Evolutionary conservation across 2,113 vertebrate genomes (phyloP).

Genomic region (Pseudorectes ferrugineus): DNA sequence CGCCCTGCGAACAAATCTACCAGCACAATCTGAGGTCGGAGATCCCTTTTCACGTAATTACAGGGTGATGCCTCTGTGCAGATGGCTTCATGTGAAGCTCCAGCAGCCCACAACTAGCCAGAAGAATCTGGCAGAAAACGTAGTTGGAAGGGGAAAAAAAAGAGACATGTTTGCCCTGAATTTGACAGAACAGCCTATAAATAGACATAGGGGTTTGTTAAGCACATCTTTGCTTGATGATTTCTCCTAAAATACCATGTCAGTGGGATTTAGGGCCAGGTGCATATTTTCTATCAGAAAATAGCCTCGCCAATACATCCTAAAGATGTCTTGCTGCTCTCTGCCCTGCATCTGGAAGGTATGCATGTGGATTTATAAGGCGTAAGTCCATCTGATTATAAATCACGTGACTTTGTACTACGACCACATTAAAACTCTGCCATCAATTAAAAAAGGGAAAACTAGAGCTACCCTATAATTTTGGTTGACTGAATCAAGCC

Average conservation of each 20-base stretch:
- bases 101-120: constrained; percentile 44
- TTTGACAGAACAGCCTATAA: constrained; percentile 58
- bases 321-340: neutral
- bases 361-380: constrained; percentile 32
- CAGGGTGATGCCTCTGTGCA: constrained; percentile 79
- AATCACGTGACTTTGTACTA: constrained; percentile 22
- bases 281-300: neutral
- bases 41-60: constrained; percentile 79
- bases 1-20: neutral
- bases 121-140: constrained; percentile 54
- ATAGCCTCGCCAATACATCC: neutral
- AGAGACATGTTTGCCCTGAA: constrained; percentile 30
- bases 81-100: constrained; percentile 69
- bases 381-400: constrained; percentile 19
- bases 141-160: neutral
- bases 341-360: constrained; percentile 56
- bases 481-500: constrained; percentile 7
- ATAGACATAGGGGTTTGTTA: constrained; percentile 14
- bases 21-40: constrained; percentile 62
- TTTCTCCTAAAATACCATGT: constrained; percentile 6
- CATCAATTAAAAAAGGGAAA: neutral
- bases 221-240: constrained; percentile 14
- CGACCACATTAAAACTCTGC: constrained; percentile 62
- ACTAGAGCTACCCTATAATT: constrained; percentile 45
- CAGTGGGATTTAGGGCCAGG: neutral